Conservation (phyloP, 2,888 invertebrate genomes). For the Polydrusus tereticollis region DNA sequence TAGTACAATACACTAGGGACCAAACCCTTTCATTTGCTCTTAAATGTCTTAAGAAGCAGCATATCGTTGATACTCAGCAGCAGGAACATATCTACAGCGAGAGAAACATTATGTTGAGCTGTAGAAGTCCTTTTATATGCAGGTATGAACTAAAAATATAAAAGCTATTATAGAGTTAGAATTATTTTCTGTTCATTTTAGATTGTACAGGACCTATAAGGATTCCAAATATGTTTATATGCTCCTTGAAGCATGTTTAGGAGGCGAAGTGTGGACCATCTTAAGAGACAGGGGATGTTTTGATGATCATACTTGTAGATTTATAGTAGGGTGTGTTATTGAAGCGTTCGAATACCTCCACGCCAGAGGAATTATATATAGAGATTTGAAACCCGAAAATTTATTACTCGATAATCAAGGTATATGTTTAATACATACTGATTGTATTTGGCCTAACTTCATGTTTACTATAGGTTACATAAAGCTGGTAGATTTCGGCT, state of each 20-base stretch:
- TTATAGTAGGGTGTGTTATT: constrained; percentile 78
- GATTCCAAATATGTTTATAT: constrained; percentile 81
- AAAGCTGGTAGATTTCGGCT: constrained; percentile 79
- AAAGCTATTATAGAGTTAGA: too few species aligned
- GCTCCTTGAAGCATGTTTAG: constrained; percentile 79
- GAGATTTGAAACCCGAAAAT: constrained; percentile 81
- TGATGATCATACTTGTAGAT: constrained; percentile 74
- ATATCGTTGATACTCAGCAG: constrained; percentile 80
- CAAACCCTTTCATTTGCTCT: constrained; percentile 73
- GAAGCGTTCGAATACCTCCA: constrained; percentile 81
- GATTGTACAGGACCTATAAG: constrained; percentile 76
- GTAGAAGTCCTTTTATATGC: constrained; percentile 80
- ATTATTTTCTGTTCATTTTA: constrained; percentile 64
- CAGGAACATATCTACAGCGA: constrained; percentile 81
- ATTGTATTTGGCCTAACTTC: too few species aligned
- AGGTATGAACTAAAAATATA: constrained; percentile 68
- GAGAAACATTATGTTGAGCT: constrained; percentile 77
- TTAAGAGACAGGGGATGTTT: constrained; percentile 76
- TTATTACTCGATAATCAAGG: constrained; percentile 72
- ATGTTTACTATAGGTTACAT: constrained; percentile 74
- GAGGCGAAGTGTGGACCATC: constrained; percentile 81
- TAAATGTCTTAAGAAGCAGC: constrained; percentile 80
- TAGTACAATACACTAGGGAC: constrained; percentile 69
- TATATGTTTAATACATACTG: background rate
- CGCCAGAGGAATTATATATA: constrained; percentile 72